Base-by-base conservation (phyloP, 2,113 vertebrate genomes). In the Phrynosoma blainvillii region DNA sequence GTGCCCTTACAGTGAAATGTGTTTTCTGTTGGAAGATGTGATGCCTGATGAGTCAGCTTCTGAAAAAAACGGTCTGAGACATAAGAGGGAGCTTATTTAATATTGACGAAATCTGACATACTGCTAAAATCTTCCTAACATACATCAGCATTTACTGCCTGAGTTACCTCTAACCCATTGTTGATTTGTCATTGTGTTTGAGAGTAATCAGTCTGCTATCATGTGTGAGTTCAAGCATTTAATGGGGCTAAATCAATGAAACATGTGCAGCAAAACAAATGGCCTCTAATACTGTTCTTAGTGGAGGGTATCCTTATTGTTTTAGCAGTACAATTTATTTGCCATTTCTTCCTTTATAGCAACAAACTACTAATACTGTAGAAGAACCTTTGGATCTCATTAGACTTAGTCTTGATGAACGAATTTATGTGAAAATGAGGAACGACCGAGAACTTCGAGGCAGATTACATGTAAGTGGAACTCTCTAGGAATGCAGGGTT, bases 351-450 rank as follows among this genome's bases (percentile, higher is more conserved):
- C 27, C 90, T 59, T 90, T 93, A 77, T 91, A 97, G 99, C 98
- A 98, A 97, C 98, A 98, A 65, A 97, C 98, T 1, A 98, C 98
- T 90, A 99, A 99, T 93, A 99, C 99, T 0, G 98, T 99, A 2
- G 99, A 99, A 89, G 98, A 99, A 90, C 99, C 99, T 0, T 96
- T 99, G 16, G 99, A 99, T 91, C 98, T 99, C 90, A 99, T 99
- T 96, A 95, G 99, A 74, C 98, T 99, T 87, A 99, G 99, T 96
- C 95, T 99, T 7, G 99, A 99, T 89, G 99, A 99, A 86, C 95
- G 99, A 82, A 99, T 99, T 94, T 99, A 99, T 76, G 99, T 99
- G 82, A 99, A 99, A 95, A 99, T 99, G 99, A 97, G 99, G 89
- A 99, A 99, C 8, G 99, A 99, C 95, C 92, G 99, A 89, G 99